Evolutionary conservation across 2,113 vertebrate genomes (phyloP).

Genomic region (Typhlomys cinereus): DNA sequence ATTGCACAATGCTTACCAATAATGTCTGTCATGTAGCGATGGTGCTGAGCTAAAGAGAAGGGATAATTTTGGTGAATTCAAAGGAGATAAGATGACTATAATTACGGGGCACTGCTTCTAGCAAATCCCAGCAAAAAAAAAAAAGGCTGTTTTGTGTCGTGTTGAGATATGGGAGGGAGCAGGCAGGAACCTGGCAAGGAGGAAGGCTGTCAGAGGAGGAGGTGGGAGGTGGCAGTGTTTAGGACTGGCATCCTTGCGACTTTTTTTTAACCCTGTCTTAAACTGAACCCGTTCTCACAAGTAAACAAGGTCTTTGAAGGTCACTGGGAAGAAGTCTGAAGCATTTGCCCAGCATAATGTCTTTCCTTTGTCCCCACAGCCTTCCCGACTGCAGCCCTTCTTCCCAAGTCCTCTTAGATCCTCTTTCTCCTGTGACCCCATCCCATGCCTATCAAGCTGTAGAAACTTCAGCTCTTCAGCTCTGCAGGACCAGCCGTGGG

Average conservation of each 20-base stretch:
- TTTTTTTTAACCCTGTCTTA: neutral
- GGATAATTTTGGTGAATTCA: conserved; percentile 72
- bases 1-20: conserved; percentile 52
- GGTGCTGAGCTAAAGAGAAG: conserved; percentile 44
- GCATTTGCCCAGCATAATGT: neutral
- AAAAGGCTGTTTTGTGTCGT: conserved; percentile 58
- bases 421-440: neutral
- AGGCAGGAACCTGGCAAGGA: neutral
- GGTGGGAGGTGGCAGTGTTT: neutral
- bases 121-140: conserved; percentile 34
- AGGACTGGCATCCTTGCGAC: neutral
- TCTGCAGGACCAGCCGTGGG: neutral
- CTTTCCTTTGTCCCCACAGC: neutral
- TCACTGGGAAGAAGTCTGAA: neutral
- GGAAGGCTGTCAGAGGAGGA: neutral
- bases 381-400: neutral
- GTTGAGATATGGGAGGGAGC: conserved; percentile 28
- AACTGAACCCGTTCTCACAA: neutral
- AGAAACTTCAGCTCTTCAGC: neutral
- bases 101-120: conserved; percentile 63
- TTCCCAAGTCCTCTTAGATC: neutral
- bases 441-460: neutral
- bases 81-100: conserved; percentile 69
- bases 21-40: conserved; percentile 41
- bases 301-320: conserved; percentile 40